phyloP scores from a whole-genome alignment of 2,797 vertebrate genomes.

The Tachyglossus aculeatus region DNA sequence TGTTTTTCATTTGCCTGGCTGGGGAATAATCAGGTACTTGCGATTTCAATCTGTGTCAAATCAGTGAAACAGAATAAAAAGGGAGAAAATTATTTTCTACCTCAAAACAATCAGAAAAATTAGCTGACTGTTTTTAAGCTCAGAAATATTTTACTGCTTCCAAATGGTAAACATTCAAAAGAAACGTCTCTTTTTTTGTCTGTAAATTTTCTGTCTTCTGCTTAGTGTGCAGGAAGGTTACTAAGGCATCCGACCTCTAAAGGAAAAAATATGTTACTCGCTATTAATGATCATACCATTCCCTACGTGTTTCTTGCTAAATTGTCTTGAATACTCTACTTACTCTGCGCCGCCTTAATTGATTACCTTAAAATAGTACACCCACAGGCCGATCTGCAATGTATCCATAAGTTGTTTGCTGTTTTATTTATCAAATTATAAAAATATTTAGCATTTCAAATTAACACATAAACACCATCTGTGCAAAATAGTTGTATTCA shows the following conservation, averaged over 20 bases:
- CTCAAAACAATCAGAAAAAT: constrained; percentile 5
- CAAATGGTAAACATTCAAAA: constrained; percentile 21
- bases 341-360: neutral
- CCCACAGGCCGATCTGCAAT: neutral
- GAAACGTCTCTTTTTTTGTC: neutral
- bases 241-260: constrained; percentile 2
- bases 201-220: constrained; percentile 6
- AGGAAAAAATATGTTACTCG: neutral
- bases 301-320: constrained; percentile 4
- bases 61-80: constrained; percentile 23
- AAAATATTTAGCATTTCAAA: constrained; percentile 32
- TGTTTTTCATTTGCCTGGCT: constrained; percentile 15
- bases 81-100: neutral
- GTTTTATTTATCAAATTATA: constrained; percentile 23
- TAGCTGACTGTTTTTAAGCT: too few species aligned
- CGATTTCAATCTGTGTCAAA: constrained; percentile 6
- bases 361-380: constrained; percentile 22
- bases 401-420: neutral
- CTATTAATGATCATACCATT: too few species aligned
- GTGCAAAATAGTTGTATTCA: constrained; percentile 61
- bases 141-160: constrained; percentile 6
- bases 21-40: constrained; percentile 5
- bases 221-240: neutral
- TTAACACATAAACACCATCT: constrained; percentile 61
- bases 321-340: neutral